A percentile compares a stretch with the other conserved stretches of the same genome.
These are phyloP conservation scores for Gyps fulvus DNA, from an alignment of 2,113 vertebrate genomes.

Conservation along the genomic window DNA sequence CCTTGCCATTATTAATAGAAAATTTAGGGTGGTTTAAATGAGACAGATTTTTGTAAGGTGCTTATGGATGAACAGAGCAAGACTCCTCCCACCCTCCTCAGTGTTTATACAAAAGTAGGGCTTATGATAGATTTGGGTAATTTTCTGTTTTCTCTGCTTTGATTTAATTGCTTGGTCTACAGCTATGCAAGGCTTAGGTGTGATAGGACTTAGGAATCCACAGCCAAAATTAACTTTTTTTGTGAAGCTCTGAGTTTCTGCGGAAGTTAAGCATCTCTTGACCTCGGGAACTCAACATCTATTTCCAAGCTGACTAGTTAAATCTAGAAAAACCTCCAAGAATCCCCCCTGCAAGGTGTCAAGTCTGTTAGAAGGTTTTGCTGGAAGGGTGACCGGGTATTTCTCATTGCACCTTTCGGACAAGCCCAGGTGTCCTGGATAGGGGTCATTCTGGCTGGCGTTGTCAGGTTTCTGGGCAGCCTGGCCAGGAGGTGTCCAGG, in stretches of 20 bases:
- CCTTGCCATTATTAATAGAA: not conserved
- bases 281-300: not conserved
- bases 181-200: not conserved
- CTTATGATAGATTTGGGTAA: not conserved
- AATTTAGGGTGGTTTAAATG: not conserved
- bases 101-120: not conserved
- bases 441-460: not conserved
- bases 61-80: not conserved
- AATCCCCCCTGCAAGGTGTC: not conserved
- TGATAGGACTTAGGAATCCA: not conserved
- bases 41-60: not conserved
- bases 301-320: not conserved
- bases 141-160: not conserved
- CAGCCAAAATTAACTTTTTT: not conserved
- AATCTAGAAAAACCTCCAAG: not conserved
- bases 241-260: not conserved
- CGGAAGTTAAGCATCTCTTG: not conserved
- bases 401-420: not conserved
- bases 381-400: not conserved
- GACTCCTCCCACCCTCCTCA: not conserved
- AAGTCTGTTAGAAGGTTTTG: not conserved
- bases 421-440: not conserved
- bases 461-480: not conserved
- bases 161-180: not conserved
- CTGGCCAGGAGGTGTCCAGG: not conserved